Evolutionary conservation across 2,113 vertebrate genomes (phyloP).

Genomic region (Platichthys stellatus): DNA sequence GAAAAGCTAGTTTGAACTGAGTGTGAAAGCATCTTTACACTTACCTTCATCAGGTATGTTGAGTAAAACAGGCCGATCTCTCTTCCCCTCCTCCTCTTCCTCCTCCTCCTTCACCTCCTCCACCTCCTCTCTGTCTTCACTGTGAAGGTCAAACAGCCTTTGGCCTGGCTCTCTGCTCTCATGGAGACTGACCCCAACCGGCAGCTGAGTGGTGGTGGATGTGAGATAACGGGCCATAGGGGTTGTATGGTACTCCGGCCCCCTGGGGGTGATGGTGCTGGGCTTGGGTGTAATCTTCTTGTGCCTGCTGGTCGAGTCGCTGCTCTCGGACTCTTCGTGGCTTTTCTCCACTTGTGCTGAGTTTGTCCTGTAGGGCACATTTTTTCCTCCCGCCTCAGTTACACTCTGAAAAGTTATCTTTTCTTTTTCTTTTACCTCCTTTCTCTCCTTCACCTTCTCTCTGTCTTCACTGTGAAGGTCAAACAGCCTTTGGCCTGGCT

Average conservation of each 20-base stretch:
- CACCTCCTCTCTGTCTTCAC: conserved; percentile 59
- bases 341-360: conserved; percentile 30
- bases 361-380: conserved; percentile 24
- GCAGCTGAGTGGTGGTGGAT: conserved; percentile 72
- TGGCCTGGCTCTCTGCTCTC: conserved; percentile 65
- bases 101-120: conserved; percentile 61
- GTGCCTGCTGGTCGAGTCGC: conserved; percentile 17
- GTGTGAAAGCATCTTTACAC: conserved; percentile 45
- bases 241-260: conserved; percentile 32
- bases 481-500: conserved; percentile 60
- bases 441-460: conserved; percentile 15
- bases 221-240: conserved; percentile 61
- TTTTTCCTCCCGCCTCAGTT: conserved; percentile 12
- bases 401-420: conserved; percentile 36
- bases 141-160: conserved; percentile 48
- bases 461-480: conserved; percentile 66
- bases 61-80: conserved; percentile 46
- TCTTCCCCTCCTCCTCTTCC: conserved; percentile 44
- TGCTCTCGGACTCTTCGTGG: conserved; percentile 13
- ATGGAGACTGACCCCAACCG: conserved; percentile 48
- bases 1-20: too few relatives aligned
- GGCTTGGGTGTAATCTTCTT: conserved; percentile 14
- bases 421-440: conserved; percentile 20
- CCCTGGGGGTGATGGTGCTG: conserved; percentile 10
- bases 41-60: conserved; percentile 83